Base-by-base conservation (phyloP, 2,113 vertebrate genomes). In the Tursiops truncatus region DNA sequence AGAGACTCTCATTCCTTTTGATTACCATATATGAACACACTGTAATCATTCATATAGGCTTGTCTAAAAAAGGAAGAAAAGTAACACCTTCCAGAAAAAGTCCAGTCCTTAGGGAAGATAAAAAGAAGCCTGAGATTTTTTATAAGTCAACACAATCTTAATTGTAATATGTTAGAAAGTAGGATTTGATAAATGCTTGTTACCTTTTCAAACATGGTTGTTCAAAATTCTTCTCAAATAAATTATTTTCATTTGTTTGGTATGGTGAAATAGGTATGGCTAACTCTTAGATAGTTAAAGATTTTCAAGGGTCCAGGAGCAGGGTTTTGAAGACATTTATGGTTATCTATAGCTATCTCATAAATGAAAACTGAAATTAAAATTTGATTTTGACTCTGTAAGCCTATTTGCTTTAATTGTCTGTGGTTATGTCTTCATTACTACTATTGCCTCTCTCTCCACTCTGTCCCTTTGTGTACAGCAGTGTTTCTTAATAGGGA, bases 261-360 rank as follows among this genome's bases (percentile, higher is more conserved):
- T 87, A 85, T 94, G 68, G n/a, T 84, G n/a, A 95, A 92, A 95
- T 90, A 76, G 38, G 5, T 3, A 89, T 71, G 79, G 15, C 3
- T 91, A 21, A 60, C 5, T 60, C 20, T 81, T 81, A 10, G 47
- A 63, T 85, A 82, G 62, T 73, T 60, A 74, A 79, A 90, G 28
- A 38, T 92, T 89, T 88, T 92, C 5, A 89, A 81, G 50, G 7
- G 12, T 60, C 73, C 9, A 86, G 44, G 33, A 36, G 79, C 5
- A 38, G 53, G n/a, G 21, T 87, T 92, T 63, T 56, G 28, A 79
- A 81, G 26, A 60, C 4, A 67, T 76, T 91, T 79, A 20, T 96
- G 56, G n/a, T 89, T 71, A 92, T 65, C n/a, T 68, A 4, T 44
- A n/a, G 8, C 20, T 68, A 44, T 44, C 7, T 89, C 11, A 87